Base-by-base conservation (phyloP, 2,888 invertebrate species). In the Colostygia pectinataria region DNA sequence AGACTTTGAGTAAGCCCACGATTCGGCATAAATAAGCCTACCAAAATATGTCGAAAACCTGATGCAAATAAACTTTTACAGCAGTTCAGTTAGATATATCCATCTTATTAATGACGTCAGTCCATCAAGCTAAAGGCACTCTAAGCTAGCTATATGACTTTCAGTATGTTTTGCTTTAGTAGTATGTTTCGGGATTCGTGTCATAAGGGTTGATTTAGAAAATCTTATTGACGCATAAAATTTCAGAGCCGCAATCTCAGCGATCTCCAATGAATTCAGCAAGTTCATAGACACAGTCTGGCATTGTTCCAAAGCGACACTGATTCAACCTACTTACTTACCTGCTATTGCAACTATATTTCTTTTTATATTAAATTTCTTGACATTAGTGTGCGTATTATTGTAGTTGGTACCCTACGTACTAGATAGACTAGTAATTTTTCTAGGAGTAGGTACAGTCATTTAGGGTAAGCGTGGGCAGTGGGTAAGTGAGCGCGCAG, bases 341-440 rank as follows among this genome's bases (percentile, higher is more conserved):
- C 77, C 76, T 80, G 68, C 70, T 78, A 77, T 71, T 72, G 74
- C 70, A 66, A 65, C 68, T 68, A 73, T 75, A 79, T 77, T 72
- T 79, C 71, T 74, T 74, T 51, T 55, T 57, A 61, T 76, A 74
- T 77, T 76, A 70, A 68, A 70, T 67, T 68, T 57, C 57, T 49
- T 60, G 61, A 55, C 61, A 53, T 42, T 65, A 59, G 65, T 60
- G 57, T 59, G 55, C 48, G 42, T 46, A 42, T 51, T 57, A 57
- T 53, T 59, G 45, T 33, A 56, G 53, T 47, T 32, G 34, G 41
- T 38, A 24, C 10, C n/a, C 15, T 15, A n/a, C n/a, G 15, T 2
- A 6, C 23, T 13, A 20, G 27, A 13, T 33, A 27, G 32, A 4
- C 18, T 42, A 39, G 4, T 15, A 46, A 20, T 33, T 39, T 31